phyloP scores from a whole-genome alignment of 2,797 vertebrate species.

The Phalanger gymnotis region DNA sequence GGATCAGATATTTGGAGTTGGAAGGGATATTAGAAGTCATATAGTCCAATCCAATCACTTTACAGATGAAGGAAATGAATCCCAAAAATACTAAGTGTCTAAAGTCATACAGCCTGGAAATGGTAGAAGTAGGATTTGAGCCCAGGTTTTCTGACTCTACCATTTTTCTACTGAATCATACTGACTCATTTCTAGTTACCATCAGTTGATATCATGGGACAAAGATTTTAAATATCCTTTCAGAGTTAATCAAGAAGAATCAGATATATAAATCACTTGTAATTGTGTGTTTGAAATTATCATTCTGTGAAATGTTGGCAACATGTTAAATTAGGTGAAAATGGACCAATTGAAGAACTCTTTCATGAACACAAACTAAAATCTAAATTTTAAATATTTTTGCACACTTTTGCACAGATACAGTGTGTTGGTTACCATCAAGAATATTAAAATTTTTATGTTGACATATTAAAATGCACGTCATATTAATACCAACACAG shows the following conservation, averaged over 20 bases:
- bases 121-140: neutral
- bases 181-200: neutral
- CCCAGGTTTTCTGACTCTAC: neutral
- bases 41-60: neutral
- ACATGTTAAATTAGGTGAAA: neutral
- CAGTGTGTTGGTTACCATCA: constrained; percentile 30
- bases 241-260: neutral
- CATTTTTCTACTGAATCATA: neutral
- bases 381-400: neutral
- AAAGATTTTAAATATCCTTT: neutral
- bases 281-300: neutral
- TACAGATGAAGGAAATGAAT: neutral
- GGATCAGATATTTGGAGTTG: neutral
- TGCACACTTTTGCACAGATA: constrained; percentile 30
- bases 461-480: constrained; percentile 55
- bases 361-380: neutral
- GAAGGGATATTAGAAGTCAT: neutral
- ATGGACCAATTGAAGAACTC: neutral
- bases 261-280: neutral
- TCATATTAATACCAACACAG: constrained; percentile 71
- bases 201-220: neutral
- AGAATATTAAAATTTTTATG: constrained; percentile 63
- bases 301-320: neutral
- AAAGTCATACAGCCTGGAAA: neutral
- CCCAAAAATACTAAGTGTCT: neutral